phyloP scores from a whole-genome alignment of 2,888 invertebrate genomes.

The Ochropacha duplaris region DNA sequence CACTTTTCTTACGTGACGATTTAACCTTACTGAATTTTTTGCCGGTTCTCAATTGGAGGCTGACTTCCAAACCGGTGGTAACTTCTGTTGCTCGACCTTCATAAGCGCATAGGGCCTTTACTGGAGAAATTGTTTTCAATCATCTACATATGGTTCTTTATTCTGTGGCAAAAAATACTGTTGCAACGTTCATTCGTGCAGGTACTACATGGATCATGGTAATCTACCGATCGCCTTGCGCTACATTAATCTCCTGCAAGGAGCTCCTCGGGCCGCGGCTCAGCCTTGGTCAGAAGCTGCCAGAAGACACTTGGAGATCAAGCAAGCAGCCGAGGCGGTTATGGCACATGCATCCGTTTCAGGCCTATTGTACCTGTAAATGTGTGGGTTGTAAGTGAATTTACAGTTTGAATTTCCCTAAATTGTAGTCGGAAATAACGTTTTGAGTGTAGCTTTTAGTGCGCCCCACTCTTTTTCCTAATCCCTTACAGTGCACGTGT shows the following conservation, averaged over 20 bases:
- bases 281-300: slow-evolving; percentile 94
- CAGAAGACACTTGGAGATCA: slow-evolving; percentile 91
- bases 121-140: no score
- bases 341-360: slow-evolving; percentile 95
- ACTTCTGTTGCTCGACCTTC: no score
- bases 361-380: slow-evolving; percentile 78
- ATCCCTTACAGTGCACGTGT: no score
- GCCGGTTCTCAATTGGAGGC: no score
- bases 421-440: no score
- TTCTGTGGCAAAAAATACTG: background rate
- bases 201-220: slow-evolving; percentile 94
- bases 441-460: no score
- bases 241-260: slow-evolving; percentile 95
- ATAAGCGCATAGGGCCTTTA: no score
- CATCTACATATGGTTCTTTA: no score
- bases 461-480: no score
- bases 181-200: slow-evolving; percentile 42
- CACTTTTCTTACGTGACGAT: no score
- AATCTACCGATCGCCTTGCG: slow-evolving; percentile 92
- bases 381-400: background rate
- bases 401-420: slow-evolving; percentile 1
- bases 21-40: no score
- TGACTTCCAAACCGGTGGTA: no score
- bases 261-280: slow-evolving; percentile 93
- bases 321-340: slow-evolving; percentile 94